Conservation (phyloP, 2,888 invertebrate genomes). For the Ctena decussata region DNA sequence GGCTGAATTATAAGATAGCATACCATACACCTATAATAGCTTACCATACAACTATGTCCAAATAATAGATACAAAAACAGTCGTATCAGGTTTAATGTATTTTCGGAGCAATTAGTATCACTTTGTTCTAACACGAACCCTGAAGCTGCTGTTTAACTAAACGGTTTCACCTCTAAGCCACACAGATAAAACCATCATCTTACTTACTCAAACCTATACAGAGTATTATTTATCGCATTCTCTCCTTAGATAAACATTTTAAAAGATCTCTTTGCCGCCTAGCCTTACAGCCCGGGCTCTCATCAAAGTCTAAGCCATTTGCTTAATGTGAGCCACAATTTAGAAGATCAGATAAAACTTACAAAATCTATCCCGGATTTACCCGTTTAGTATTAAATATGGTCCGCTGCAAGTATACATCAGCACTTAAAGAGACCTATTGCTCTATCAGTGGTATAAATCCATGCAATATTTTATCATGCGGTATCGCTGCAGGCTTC, state of each 20-base stretch:
- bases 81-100: not conserved
- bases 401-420: no score
- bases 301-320: not conserved
- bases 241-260: not conserved
- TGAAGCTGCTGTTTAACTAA: not conserved
- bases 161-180: not conserved
- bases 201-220: not conserved
- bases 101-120: slow-evolving; percentile 1
- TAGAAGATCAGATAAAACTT: no score
- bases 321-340: not conserved
- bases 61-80: no score
- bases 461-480: no score
- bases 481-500: no score
- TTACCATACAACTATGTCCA: no score
- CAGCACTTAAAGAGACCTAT: no score
- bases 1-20: no score
- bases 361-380: no score
- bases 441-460: no score
- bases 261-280: not conserved
- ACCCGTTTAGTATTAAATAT: no score
- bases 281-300: not conserved
- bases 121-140: not conserved
- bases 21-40: no score
- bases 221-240: slow-evolving; percentile 5
- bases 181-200: slow-evolving; percentile 2